phyloP scores from a whole-genome alignment of 2,113 vertebrate species.

The Azemiops feae region DNA sequence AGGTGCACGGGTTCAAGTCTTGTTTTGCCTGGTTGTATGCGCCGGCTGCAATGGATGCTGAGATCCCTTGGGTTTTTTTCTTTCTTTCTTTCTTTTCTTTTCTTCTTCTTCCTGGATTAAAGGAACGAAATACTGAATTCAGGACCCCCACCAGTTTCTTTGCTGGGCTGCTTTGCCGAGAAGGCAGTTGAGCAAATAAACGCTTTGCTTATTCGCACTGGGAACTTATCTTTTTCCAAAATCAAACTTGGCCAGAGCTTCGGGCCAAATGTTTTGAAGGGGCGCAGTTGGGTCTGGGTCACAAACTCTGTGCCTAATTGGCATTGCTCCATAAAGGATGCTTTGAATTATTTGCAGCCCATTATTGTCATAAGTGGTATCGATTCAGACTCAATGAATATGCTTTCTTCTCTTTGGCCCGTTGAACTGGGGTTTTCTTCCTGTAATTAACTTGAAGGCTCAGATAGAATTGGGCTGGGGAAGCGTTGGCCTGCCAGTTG shows the following conservation, averaged over 20 bases:
- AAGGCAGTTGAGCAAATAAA: neutral
- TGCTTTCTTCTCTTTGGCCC: no score
- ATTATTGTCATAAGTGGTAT: no score
- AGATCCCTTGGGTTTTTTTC: neutral
- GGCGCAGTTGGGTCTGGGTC: neutral
- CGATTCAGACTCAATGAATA: no score
- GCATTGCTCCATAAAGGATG: no score
- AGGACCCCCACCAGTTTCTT: neutral
- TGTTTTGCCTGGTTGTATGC: slow-evolving; percentile 50
- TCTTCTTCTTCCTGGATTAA: neutral
- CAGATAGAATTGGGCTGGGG: no score
- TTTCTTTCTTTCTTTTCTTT: neutral
- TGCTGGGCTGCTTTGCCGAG: slow-evolving; percentile 6
- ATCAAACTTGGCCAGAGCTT: neutral
- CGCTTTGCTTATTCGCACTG: slow-evolving; percentile 34
- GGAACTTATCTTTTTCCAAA: neutral
- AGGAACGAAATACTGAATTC: accelerated
- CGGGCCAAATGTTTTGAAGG: neutral
- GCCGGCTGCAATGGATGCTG: slow-evolving; percentile 14
- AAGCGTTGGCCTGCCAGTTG: no score
- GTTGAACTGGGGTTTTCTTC: no score
- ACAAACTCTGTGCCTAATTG: neutral
- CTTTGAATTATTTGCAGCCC: no score
- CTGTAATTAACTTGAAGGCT: no score
- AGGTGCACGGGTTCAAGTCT: slow-evolving; percentile 62